A percentile compares a stretch with the other conserved stretches of the same genome.
Conservation (phyloP, 2,797 vertebrate genomes). For the Lophius americanus region DNA sequence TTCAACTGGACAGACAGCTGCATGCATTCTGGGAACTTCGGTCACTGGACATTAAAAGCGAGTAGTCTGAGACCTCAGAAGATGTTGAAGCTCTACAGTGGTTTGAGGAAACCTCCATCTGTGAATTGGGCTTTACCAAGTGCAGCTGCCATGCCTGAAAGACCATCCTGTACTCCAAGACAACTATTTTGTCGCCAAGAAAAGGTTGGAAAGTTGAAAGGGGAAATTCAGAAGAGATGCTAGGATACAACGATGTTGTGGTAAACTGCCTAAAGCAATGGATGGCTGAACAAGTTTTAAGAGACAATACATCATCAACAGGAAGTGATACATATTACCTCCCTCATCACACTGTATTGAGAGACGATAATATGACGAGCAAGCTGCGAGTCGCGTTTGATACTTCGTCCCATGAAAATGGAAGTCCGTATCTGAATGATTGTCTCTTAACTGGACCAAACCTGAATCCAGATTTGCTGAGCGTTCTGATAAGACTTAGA, state of each 20-base stretch:
- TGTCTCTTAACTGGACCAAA: not conserved
- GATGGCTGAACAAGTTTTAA: conserved; percentile 8
- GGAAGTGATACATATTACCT: not conserved
- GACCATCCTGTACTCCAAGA: not conserved
- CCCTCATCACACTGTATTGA: not conserved
- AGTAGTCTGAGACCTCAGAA: not conserved
- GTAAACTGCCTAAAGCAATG: conserved; percentile 4
- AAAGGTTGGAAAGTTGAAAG: not conserved
- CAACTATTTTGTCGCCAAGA: not conserved
- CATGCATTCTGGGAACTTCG: conserved; percentile 14
- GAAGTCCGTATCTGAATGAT: conserved; percentile 11
- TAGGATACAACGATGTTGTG: not conserved
- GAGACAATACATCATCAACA: not conserved
- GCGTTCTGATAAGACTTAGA: conserved; percentile 27
- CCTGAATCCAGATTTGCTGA: conserved; percentile 27
- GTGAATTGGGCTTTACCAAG: conserved; percentile 1
- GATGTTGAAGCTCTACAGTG: not conserved
- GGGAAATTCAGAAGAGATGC: not conserved
- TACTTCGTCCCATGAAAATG: conserved; percentile 29
- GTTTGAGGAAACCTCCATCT: conserved; percentile 7
- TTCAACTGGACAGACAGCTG: not conserved
- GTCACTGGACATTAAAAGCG: not conserved
- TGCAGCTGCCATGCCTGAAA: conserved; percentile 9
- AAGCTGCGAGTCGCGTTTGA: conserved; percentile 30
- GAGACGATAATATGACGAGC: conserved; percentile 9